Conservation (phyloP, 2,888 invertebrate genomes). For the Sceliomorpha sp. region DNA sequence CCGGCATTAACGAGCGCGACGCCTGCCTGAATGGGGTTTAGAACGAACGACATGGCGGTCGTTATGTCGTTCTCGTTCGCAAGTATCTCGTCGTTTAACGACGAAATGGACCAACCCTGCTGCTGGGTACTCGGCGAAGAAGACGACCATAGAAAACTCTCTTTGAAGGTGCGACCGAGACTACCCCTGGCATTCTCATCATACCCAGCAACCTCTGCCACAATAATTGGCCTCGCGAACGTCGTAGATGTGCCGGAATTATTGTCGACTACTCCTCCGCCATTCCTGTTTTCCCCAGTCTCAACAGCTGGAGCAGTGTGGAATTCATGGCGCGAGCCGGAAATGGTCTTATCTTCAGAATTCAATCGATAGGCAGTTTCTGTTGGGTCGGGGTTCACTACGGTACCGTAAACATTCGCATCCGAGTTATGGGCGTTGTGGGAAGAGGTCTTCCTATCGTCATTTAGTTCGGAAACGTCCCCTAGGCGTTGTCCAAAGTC, state of each 20-base stretch:
- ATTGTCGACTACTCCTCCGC: slow-evolving; percentile 12
- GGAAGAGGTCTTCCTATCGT: slow-evolving; percentile 14
- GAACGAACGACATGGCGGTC: slow-evolving; percentile 60
- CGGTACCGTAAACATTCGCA: neutral
- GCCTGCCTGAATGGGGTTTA: slow-evolving; percentile 74
- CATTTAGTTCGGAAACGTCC: neutral
- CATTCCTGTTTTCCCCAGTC: neutral
- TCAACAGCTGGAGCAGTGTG: slow-evolving; percentile 7
- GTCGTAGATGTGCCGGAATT: slow-evolving; percentile 5
- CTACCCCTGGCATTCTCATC: too few species aligned
- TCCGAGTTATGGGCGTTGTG: neutral
- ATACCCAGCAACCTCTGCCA: slow-evolving; percentile 63
- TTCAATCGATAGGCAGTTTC: neutral
- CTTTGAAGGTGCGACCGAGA: neutral
- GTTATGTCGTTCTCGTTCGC: slow-evolving; percentile 49
- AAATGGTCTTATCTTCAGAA: neutral
- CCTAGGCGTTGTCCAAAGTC: slow-evolving; percentile 61
- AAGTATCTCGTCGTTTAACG: slow-evolving; percentile 6
- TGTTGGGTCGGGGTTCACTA: neutral
- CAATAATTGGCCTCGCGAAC: slow-evolving; percentile 72
- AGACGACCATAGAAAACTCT: neutral
- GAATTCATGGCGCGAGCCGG: slow-evolving; percentile 8
- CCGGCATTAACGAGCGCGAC: slow-evolving; percentile 70
- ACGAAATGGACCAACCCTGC: neutral
- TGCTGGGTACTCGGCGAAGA: neutral